Conservation (phyloP, 2,888 invertebrate genomes). For the Brenthis daphne region DNA sequence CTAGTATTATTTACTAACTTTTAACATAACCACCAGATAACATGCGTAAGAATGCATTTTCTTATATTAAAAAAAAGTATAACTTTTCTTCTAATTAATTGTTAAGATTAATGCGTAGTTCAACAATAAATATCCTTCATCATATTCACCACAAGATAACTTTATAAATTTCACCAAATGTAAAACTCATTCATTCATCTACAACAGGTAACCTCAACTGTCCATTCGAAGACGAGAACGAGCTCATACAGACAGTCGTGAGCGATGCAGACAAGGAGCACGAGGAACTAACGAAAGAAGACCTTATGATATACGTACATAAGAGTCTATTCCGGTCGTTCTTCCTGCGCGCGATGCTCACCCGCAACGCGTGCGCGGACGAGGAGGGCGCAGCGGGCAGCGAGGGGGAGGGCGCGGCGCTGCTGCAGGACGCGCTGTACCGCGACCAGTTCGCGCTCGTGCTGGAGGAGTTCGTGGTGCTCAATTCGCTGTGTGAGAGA, state of each 20-base stretch:
- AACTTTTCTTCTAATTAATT: too few relatives aligned
- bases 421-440: constrained; percentile 44
- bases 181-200: too few relatives aligned
- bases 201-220: constrained; percentile 49
- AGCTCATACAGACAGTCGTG: constrained; percentile 41
- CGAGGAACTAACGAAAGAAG: constrained; percentile 44
- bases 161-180: too few relatives aligned
- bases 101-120: too few relatives aligned
- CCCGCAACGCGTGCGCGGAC: not conserved
- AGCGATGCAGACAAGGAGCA: constrained; percentile 26
- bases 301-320: constrained; percentile 45
- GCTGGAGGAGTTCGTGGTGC: constrained; percentile 50
- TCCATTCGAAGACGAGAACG: constrained; percentile 51
- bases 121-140: too few relatives aligned
- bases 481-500: constrained; percentile 53
- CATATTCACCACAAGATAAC: too few relatives aligned
- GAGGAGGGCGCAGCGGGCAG: not conserved
- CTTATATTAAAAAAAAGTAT: too few relatives aligned
- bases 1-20: too few relatives aligned
- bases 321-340: constrained; percentile 50
- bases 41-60: too few relatives aligned
- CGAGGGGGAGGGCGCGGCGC: not conserved
- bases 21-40: too few relatives aligned
- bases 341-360: constrained; percentile 40
- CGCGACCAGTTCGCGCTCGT: constrained; percentile 44